Evolutionary conservation across 1,140 invertebrate genomes (phyloP), one percentile per base, ranked within the genome.

Genomic region (Drosophila ananassae): DNA sequence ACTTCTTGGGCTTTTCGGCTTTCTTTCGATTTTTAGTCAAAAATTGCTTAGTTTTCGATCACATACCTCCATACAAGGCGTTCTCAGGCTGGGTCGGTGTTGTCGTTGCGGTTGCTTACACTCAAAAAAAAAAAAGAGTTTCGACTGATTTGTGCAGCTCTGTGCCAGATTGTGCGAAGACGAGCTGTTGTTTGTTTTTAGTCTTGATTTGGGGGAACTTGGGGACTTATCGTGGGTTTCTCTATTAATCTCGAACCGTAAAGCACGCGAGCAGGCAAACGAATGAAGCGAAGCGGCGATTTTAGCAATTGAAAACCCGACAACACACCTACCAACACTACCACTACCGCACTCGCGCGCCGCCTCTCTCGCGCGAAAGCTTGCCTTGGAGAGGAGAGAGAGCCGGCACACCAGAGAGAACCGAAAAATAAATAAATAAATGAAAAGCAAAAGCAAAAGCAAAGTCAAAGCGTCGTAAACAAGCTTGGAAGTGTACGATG

Each of bases 241-340:
- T 76, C 5, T 22, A 52, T 74, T 48, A 81, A 77, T 79, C 82
- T 76, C 64, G 74, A 85, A 81, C 82, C 55, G 82, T 78, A 87
- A 78, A 64, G 82, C 81, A 87, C 78, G 81, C 81, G 81, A 85
- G 81, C 77, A 85, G 64, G 64, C 82, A 85, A 85, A 78, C 82
- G 82, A 85, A 85, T 85, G 81, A 85, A 85, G 82, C 82, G 74
- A 87, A 81, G 84, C 81, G 77, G 81, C 81, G 77, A 77, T 73
- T 66, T 78, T 47, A 64, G 64, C 69, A 81, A 85, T 78, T 87
- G 78, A 87, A 81, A 85, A 87, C 76, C 82, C 69, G 74, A 82
- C 46, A 71, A 46, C 60, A 62, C 28, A 81, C 69, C 52, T 12
- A 56, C 46, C 17, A 37, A 25, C n/a, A 61, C 34, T 28, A 52